Evolutionary conservation across 2,797 vertebrate genomes (phyloP).

Genomic region (Dendrocincla tyrannina): DNA sequence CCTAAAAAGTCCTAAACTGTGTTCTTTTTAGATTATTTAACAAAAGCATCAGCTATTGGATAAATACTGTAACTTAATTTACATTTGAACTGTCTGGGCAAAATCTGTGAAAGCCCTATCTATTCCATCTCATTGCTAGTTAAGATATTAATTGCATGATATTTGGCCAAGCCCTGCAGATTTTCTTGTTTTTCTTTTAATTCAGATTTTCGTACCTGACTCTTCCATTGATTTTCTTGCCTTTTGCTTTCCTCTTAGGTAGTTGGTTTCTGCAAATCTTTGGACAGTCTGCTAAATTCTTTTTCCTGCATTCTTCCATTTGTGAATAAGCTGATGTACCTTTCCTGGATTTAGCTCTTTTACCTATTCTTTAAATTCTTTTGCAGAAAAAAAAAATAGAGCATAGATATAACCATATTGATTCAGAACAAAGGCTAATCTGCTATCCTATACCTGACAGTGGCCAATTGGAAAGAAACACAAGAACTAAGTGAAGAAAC

Average conservation of each 20-base stretch:
- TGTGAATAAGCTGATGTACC: background rate
- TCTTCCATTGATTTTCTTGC: background rate
- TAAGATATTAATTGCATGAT: background rate
- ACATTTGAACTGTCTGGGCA: background rate
- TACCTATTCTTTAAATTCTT: background rate
- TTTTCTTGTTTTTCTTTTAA: background rate
- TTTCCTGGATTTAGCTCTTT: background rate
- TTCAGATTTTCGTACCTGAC: background rate
- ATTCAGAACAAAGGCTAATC: background rate
- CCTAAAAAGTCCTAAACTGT: background rate
- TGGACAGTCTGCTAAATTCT: background rate
- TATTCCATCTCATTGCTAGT: background rate
- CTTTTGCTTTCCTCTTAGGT: background rate
- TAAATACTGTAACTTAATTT: background rate
- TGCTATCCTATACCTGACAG: background rate
- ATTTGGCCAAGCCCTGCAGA: background rate
- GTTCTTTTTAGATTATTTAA: background rate
- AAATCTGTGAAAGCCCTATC: background rate
- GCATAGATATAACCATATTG: background rate
- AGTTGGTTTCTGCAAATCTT: background rate
- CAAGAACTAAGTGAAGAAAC: background rate
- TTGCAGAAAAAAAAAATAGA: background rate
- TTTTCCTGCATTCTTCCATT: background rate
- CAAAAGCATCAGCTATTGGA: background rate
- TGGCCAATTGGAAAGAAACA: background rate